Conservation (phyloP, 2,888 invertebrate species). For the Netelia melanura region DNA sequence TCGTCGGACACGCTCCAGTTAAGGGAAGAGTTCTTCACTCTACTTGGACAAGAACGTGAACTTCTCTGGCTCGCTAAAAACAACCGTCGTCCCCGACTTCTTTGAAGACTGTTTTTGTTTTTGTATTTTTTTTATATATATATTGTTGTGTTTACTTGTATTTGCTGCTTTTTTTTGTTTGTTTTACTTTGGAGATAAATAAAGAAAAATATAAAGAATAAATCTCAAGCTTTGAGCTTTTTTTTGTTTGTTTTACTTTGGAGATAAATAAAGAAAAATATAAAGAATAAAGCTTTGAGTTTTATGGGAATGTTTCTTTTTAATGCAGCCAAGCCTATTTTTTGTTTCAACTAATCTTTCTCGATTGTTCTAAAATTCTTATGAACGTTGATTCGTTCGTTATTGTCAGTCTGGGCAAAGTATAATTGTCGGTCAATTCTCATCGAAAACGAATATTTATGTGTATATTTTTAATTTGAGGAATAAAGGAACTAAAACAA, state of each 20-base stretch:
- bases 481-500: no score
- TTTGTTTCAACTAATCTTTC: constrained; percentile 51
- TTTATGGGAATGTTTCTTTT: not conserved
- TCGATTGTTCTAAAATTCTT: not conserved
- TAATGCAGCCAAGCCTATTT: constrained; percentile 30
- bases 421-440: not conserved
- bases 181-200: no score
- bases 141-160: not conserved
- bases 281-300: not conserved
- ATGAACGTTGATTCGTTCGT: no score
- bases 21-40: constrained; percentile 46
- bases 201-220: not conserved
- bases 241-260: not conserved
- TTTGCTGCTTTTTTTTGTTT: not conserved
- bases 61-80: constrained; percentile 61
- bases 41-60: constrained; percentile 53
- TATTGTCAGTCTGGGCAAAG: no score
- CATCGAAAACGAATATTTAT: not conserved
- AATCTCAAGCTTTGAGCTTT: constrained; percentile 21
- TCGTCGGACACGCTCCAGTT: constrained; percentile 71
- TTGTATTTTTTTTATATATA: not conserved
- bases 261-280: not conserved
- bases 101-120: not conserved
- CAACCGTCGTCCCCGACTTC: constrained; percentile 48
- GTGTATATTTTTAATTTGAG: not conserved